These are phyloP conservation scores for Hyperopisus bebe DNA, from an alignment of 2,113 vertebrate genomes.

Conservation along the genomic window DNA sequence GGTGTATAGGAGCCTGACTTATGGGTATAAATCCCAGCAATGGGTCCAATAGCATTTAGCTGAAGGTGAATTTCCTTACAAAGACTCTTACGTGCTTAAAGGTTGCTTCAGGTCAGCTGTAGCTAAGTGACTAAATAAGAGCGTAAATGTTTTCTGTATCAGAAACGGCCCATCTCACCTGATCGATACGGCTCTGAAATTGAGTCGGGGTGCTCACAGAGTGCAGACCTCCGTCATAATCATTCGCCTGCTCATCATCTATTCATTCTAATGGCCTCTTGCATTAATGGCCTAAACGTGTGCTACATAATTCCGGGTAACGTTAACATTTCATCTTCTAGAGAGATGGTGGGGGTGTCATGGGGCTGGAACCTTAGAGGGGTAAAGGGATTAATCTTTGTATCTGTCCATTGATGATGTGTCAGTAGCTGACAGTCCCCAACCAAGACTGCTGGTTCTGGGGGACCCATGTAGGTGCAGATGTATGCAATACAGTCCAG, in stretches of 20 bases:
- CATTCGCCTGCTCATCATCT: constrained; percentile 22
- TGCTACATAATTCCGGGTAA: neutral
- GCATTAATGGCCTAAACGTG: constrained; percentile 10
- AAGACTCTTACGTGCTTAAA: neutral
- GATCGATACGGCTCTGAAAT: constrained; percentile 19
- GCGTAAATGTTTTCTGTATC: neutral
- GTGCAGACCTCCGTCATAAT: neutral
- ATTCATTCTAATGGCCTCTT: constrained; percentile 23
- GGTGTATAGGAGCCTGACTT: neutral
- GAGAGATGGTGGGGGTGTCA: neutral
- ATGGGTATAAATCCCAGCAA: neutral
- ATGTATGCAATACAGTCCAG: neutral
- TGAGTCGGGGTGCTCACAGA: neutral
- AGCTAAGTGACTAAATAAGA: neutral
- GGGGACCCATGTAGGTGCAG: neutral
- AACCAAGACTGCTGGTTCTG: neutral
- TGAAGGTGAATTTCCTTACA: neutral
- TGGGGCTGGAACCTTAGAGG: neutral
- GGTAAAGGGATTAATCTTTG: neutral
- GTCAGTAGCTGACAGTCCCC: neutral
- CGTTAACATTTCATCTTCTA: neutral
- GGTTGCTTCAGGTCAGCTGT: neutral
- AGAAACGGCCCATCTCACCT: neutral
- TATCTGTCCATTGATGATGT: neutral
- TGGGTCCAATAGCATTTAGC: neutral